phyloP scores from a whole-genome alignment of 2,797 vertebrate genomes.

The Kryptopterus vitreolus region DNA sequence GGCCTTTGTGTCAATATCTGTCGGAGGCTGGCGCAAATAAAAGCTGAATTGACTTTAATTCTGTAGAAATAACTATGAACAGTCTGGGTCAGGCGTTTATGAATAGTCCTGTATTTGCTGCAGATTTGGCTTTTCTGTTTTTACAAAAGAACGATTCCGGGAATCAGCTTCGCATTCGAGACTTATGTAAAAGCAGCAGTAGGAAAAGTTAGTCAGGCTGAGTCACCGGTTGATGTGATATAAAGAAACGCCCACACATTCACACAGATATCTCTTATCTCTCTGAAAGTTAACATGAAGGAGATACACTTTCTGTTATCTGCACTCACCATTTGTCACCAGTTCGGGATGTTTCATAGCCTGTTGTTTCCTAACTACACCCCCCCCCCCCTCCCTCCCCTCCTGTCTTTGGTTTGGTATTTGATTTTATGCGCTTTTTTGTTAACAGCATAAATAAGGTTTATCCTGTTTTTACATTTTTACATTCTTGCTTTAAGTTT shows the following conservation, averaged over 20 bases:
- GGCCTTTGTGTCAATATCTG: slow-evolving; percentile 27
- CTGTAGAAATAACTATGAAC: background rate
- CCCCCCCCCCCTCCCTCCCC: too few relatives aligned
- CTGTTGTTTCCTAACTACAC: background rate
- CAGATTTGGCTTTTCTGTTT: slow-evolving; percentile 17
- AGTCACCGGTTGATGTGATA: slow-evolving; percentile 28
- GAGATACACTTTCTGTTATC: slow-evolving; percentile 31
- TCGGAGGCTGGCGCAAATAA: slow-evolving; percentile 23
- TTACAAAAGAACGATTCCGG: slow-evolving; percentile 30
- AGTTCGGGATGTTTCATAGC: background rate
- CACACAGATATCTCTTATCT: slow-evolving; percentile 37
- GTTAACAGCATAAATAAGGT: background rate
- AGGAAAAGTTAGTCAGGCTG: slow-evolving; percentile 24
- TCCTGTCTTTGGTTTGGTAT: background rate
- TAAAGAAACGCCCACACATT: slow-evolving; percentile 43
- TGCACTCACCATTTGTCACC: background rate
- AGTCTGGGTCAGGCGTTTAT: slow-evolving; percentile 22
- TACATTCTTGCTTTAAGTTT: too few relatives aligned
- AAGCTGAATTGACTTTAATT: slow-evolving; percentile 16
- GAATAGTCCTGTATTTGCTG: slow-evolving; percentile 6
- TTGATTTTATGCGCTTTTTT: too few relatives aligned
- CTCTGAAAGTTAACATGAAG: slow-evolving; percentile 35
- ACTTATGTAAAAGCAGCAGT: slow-evolving; percentile 43
- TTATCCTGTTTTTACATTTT: background rate
- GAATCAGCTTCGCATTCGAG: slow-evolving; percentile 16